Evolutionary conservation across 2,888 invertebrate genomes (phyloP), one percentile per base, ranked within the genome.

Genomic region (Tiliacea citrago): DNA sequence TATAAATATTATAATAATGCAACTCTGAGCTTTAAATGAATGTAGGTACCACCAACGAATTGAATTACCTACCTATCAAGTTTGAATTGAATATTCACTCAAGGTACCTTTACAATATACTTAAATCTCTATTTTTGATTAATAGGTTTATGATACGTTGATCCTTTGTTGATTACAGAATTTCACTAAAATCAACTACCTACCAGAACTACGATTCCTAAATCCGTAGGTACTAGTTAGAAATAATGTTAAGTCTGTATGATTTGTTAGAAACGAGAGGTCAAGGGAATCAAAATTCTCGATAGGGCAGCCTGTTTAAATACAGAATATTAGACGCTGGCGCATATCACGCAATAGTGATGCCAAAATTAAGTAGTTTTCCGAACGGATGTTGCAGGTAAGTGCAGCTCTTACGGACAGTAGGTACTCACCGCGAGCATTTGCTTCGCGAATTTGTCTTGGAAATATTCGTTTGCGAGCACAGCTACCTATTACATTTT

Each of bases 111-210:
- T 74, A 77, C 65, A 77, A 77, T 82, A 71, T 74, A n/a, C n/a
- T n/a, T n/a, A 77, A 82, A 85, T 85, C 66, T 73, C 67, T 79
- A 73, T 65, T 77, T 47, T 69, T 74, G 68, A 82, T 76, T 66
- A 55, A 55, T 57, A 55, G 7, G n/a, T 66, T 18, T 9, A 72
- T 45, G 70, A 39, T 77, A 80, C 76, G 51, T 80, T 75, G 76
- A 66, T 86, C 73, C 68, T 86, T 88, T 88, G 80, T 84, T 88
- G 86, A 80, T 88, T 86, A 88, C 61, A 83, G 82, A 81, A 73
- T 75, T 79, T 74, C 24, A 75, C 85, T 88, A 84, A 79, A 78
- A 82, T 84, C 84, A 86, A 86, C 7, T 39, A 35, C 35, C 35
- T 5, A 4, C 77, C 77, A 77, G 80, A 68, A 76, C 80, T 88